A percentile compares a stretch with the other conserved stretches of the same genome.
These are phyloP conservation scores for Pseudopleuronectes americanus DNA, from an alignment of 2,797 vertebrate species.

Conservation along the genomic window DNA sequence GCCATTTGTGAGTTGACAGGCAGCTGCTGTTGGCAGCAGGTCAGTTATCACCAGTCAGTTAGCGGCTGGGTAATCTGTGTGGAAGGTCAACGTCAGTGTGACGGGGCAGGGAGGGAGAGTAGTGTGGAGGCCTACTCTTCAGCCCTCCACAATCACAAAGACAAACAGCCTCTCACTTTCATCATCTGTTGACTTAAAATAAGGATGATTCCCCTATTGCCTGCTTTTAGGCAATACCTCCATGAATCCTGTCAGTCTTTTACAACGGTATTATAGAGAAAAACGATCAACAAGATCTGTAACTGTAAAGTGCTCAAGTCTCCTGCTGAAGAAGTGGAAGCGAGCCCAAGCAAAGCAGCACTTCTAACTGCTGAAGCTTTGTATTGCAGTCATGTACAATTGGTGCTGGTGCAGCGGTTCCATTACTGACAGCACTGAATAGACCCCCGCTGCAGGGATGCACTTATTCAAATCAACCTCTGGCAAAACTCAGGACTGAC, in stretches of 20 bases:
- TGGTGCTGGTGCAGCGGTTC: constrained; percentile 12
- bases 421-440: constrained; percentile 23
- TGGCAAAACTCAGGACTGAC: too few relatives aligned
- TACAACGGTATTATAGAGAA: neutral
- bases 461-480: constrained; percentile 30
- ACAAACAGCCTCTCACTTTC: constrained; percentile 16
- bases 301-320: neutral
- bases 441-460: constrained; percentile 9
- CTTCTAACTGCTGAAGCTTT: constrained; percentile 10
- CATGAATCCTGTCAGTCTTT: neutral
- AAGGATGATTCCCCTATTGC: neutral
- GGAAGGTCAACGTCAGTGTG: constrained; percentile 34
- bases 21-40: constrained; percentile 19
- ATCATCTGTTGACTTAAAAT: constrained; percentile 29
- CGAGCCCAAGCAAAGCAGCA: constrained; percentile 18
- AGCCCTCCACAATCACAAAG: constrained; percentile 16
- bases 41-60: constrained; percentile 22
- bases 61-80: constrained; percentile 18
- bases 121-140: constrained; percentile 19
- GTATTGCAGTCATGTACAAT: constrained; percentile 15
- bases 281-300: neutral
- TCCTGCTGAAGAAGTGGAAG: constrained; percentile 6
- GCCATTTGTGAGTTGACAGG: constrained; percentile 20
- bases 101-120: constrained; percentile 12
- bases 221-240: neutral